Evolutionary conservation across 2,797 vertebrate species (phyloP).

Genomic region (Cygnus olor): DNA sequence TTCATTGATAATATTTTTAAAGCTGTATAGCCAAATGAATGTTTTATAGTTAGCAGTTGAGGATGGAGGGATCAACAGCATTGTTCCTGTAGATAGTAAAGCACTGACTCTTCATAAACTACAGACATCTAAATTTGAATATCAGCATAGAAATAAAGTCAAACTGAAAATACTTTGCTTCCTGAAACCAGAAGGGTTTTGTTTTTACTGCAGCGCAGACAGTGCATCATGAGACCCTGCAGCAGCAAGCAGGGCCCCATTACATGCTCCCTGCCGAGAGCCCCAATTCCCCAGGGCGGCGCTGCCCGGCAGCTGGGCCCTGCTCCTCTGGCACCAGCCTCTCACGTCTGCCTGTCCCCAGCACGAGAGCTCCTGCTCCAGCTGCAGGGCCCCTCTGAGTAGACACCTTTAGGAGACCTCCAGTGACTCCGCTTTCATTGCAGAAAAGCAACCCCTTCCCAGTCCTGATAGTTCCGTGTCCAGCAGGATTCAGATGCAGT

Average conservation of each 20-base stretch:
- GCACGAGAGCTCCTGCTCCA: not conserved
- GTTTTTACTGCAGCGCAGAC: not conserved
- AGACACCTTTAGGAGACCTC: not conserved
- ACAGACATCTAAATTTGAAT: constrained; percentile 14
- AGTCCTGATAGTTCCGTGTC: fast-evolving
- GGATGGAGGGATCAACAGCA: not conserved
- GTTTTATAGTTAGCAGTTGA: not conserved
- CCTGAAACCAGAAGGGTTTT: not conserved
- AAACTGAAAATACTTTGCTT: constrained; percentile 13
- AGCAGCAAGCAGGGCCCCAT: not conserved
- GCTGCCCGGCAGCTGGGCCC: not conserved
- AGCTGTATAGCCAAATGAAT: not conserved
- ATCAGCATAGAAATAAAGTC: constrained; percentile 19
- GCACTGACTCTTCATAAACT: not conserved
- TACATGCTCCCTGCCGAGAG: not conserved
- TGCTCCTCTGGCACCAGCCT: not conserved
- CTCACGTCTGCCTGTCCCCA: not conserved
- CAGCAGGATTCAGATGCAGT: not conserved
- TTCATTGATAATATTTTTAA: not conserved
- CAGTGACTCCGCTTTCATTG: not conserved
- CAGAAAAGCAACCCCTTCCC: not conserved
- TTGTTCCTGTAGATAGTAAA: not conserved
- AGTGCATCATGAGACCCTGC: not conserved
- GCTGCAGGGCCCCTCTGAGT: not conserved
- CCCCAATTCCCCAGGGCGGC: not conserved